phyloP scores from a whole-genome alignment of 1,140 invertebrate species.

The Epicauta chinensis region DNA sequence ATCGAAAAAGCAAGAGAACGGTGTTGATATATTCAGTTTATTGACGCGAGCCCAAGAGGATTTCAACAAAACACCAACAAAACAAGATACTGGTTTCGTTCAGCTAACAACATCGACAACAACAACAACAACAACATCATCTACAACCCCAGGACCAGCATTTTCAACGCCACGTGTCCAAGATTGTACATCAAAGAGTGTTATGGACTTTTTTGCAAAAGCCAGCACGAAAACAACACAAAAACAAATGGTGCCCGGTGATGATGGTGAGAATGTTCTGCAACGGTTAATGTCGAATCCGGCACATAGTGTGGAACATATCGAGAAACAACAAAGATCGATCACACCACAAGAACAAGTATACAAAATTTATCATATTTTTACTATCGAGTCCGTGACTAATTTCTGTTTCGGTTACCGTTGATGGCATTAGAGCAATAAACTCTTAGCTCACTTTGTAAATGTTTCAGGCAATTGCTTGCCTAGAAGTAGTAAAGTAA shows the following conservation, averaged over 20 bases:
- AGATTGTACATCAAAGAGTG: slow-evolving; percentile 62
- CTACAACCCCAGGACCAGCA: slow-evolving; percentile 14
- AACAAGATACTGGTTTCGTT: slow-evolving; percentile 32
- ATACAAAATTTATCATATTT: not conserved
- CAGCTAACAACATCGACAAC: slow-evolving; percentile 16
- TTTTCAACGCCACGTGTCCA: slow-evolving; percentile 36
- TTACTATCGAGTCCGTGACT: not conserved
- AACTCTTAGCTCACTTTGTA: no score
- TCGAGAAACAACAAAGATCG: slow-evolving; percentile 78
- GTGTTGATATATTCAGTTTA: slow-evolving; percentile 79
- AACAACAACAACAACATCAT: no score
- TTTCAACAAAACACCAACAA: slow-evolving; percentile 51
- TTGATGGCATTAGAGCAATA: no score
- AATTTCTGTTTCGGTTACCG: no score
- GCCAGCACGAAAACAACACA: slow-evolving; percentile 58
- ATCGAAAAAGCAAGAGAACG: slow-evolving; percentile 35
- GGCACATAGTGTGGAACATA: slow-evolving; percentile 76
- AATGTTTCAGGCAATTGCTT: no score
- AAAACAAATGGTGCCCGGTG: slow-evolving; percentile 46
- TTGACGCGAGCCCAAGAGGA: slow-evolving; percentile 83
- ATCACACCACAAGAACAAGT: slow-evolving; percentile 56
- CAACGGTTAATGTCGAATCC: slow-evolving; percentile 73
- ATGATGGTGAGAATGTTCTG: slow-evolving; percentile 45
- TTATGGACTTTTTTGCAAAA: slow-evolving; percentile 79
- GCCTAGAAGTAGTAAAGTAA: no score